phyloP scores from a whole-genome alignment of 2,113 vertebrate species.

The Scomber colias region DNA sequence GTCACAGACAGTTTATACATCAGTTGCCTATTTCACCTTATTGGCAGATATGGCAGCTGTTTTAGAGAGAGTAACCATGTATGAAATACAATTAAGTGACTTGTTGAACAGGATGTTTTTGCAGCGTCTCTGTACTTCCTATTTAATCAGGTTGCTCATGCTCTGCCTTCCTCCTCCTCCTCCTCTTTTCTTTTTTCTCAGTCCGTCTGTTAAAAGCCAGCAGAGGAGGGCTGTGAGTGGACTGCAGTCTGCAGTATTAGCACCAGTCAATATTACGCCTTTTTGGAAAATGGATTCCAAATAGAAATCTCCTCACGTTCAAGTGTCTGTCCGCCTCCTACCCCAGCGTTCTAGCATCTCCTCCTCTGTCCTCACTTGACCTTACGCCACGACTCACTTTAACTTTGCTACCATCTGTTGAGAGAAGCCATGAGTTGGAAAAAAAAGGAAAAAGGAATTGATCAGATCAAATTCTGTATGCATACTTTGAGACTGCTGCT shows the following conservation, averaged over 20 bases:
- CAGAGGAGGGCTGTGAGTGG: conserved; percentile 60
- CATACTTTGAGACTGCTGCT: not conserved
- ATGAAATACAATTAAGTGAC: not conserved
- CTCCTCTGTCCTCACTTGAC: conserved; percentile 53
- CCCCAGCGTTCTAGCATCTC: conserved; percentile 29
- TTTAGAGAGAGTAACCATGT: too few species aligned
- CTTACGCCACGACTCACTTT: conserved; percentile 4
- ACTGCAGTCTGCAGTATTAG: conserved; percentile 68
- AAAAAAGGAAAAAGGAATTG: not conserved
- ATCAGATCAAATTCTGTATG: conserved; percentile 32
- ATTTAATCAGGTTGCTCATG: not conserved
- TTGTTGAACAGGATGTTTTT: not conserved
- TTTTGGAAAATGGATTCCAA: conserved; percentile 62
- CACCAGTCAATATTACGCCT: conserved; percentile 63
- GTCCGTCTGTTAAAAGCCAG: conserved; percentile 19
- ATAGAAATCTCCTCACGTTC: conserved; percentile 72
- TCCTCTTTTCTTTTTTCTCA: conserved; percentile 30
- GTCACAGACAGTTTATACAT: too few species aligned
- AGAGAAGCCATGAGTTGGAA: not conserved
- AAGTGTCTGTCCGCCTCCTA: conserved; percentile 41
- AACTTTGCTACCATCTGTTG: conserved; percentile 51
- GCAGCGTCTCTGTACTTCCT: not conserved
- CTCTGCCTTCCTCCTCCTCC: not conserved
- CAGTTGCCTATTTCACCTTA: not conserved
- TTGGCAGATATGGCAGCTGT: not conserved